Percentiles rank a stretch among this genome's conserved stretches.
phyloP scores from a whole-genome alignment of 2,113 vertebrate species.

The Phalacrocorax carbo region DNA sequence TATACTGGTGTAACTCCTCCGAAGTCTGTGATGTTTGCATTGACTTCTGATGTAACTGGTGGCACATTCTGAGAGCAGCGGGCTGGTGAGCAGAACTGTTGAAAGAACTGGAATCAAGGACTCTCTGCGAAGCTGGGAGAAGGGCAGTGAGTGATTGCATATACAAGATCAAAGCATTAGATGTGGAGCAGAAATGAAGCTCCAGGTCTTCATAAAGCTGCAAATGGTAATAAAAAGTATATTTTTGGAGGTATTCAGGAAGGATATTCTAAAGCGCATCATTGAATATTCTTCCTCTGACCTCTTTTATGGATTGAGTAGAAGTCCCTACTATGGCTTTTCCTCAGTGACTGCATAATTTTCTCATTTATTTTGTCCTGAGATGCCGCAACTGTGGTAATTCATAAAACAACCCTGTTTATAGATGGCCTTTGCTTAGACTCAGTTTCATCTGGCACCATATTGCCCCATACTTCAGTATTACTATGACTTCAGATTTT shows the following conservation, averaged over 20 bases:
- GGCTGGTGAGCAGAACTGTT: not conserved
- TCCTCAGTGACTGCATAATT: not conserved
- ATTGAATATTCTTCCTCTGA: not conserved
- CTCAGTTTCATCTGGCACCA: not conserved
- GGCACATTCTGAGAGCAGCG: rapidly evolving
- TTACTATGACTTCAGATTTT: not conserved
- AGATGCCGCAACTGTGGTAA: not conserved
- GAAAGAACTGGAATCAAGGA: not conserved
- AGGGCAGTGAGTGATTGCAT: not conserved
- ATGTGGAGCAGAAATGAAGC: not conserved
- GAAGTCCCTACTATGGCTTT: not conserved
- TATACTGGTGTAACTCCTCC: not conserved
- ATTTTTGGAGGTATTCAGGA: not conserved
- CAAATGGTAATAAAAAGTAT: not conserved
- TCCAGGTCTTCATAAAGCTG: not conserved
- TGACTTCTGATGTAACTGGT: not conserved
- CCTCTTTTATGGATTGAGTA: not conserved
- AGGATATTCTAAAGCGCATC: not conserved
- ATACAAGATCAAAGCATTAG: not conserved
- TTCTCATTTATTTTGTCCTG: not conserved
- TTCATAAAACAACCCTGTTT: not conserved
- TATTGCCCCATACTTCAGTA: not conserved
- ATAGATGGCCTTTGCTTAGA: not conserved
- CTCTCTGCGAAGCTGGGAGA: not conserved
- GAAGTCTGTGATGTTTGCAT: not conserved